These are phyloP conservation scores for Perca flavescens DNA, from an alignment of 2,113 vertebrate species.

Conservation along the genomic window DNA sequence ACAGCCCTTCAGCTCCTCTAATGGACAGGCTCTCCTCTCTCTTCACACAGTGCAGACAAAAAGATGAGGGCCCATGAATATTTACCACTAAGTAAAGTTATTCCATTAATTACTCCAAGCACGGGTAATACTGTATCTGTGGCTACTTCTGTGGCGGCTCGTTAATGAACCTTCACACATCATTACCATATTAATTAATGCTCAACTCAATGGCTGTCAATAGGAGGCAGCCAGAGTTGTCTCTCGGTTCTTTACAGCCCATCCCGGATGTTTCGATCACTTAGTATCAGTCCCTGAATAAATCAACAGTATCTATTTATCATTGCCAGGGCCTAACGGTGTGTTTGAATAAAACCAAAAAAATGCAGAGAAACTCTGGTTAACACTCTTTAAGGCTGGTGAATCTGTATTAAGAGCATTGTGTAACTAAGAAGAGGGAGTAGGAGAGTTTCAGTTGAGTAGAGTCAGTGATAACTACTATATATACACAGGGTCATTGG, in stretches of 20 bases:
- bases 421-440: conserved; percentile 63
- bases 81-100: conserved; percentile 85
- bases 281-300: conserved; percentile 61
- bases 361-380: conserved; percentile 26
- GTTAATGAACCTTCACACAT: conserved; percentile 83
- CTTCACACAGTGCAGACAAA: conserved; percentile 75
- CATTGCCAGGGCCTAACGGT: conserved; percentile 2
- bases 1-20: conserved; percentile 85
- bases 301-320: conserved; percentile 52
- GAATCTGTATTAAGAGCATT: conserved; percentile 40
- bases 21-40: conserved; percentile 84
- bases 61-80: conserved; percentile 84
- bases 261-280: conserved; percentile 66
- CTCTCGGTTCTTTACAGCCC: conserved; percentile 61
- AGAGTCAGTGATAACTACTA: conserved; percentile 68
- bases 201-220: conserved; percentile 78
- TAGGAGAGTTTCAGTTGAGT: conserved; percentile 49
- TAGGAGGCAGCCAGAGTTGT: conserved; percentile 74
- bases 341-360: conserved; percentile 17
- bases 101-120: conserved; percentile 86
- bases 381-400: conserved; percentile 18
- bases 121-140: conserved; percentile 79
- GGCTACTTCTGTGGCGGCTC: conserved; percentile 79
- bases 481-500: conserved; percentile 68
- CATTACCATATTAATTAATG: conserved; percentile 86